Percentiles rank a stretch among this genome's conserved stretches.
phyloP scores from a whole-genome alignment of 2,113 vertebrate species.

The Rhynchomys soricoides region DNA sequence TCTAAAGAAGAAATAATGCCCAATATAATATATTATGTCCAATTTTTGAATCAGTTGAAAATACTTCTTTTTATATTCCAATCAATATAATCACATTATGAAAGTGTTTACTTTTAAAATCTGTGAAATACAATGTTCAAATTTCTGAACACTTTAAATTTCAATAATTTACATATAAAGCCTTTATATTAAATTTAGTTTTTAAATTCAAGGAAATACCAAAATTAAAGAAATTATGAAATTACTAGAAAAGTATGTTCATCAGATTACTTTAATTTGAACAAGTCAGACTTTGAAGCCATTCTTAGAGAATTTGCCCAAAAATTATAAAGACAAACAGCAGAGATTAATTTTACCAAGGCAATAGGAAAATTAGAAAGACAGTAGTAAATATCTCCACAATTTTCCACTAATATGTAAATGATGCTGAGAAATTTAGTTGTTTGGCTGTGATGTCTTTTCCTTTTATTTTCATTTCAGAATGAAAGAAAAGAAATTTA shows the following conservation, averaged over 20 bases:
- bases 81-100: neutral
- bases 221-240: conserved; percentile 2
- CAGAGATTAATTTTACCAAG: conserved; percentile 41
- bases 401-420: neutral
- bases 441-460: neutral
- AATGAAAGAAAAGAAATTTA: neutral
- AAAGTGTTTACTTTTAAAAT: neutral
- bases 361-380: conserved; percentile 24
- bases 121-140: neutral
- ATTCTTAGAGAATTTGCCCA: conserved; percentile 35
- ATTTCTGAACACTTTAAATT: conserved; percentile 41
- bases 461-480: conserved; percentile 23
- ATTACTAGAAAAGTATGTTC: conserved; percentile 9
- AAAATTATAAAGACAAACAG: neutral
- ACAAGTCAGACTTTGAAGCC: conserved; percentile 15
- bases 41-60: neutral
- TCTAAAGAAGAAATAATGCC: neutral
- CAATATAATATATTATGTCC: neutral
- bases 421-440: neutral
- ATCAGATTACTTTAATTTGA: conserved; percentile 46
- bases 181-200: conserved; percentile 38
- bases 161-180: neutral
- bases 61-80: neutral
- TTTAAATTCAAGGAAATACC: conserved; percentile 34
- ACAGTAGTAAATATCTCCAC: neutral